Evolutionary conservation across 2,797 vertebrate genomes (phyloP), one percentile per base, ranked within the genome.

Genomic region (Steatocranus sp.): DNA sequence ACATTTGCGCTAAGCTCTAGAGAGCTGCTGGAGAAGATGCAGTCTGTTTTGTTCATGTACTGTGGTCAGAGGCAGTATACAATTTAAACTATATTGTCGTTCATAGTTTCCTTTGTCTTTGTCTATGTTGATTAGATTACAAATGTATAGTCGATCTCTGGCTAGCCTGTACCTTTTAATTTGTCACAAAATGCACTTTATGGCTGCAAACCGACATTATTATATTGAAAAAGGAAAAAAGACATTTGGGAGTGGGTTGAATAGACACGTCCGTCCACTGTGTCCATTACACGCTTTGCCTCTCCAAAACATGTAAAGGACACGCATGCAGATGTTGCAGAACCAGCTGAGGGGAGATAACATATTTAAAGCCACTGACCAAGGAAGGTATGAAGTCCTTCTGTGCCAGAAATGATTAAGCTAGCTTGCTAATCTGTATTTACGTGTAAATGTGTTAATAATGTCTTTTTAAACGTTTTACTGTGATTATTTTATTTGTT

Each of bases 1-100:
- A 91, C 84, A 92, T 80, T 90, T 77, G 58, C 82, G 78, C 86
- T 87, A 90, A 85, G 83, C 88, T 86, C 81, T n/a, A 79, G 86
- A 82, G 90, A 86, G 83, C 76, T 53, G 84, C 87, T 68, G 75
- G 68, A 76, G 54, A 79, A 87, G 83, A 91, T 78, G 83, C 75
- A 68, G 81, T 84, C 81, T 79, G 77, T 83, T 85, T 80, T 87
- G 74, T 85, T 85, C 27, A 34, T 66, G 80, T 77, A 74, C 73
- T 75, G 27, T 68, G 77, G 34, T 66, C 46, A 91, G 88, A 89
- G 80, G 79, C 78, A 73, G 66, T 8, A 25, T 84, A 51, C 30
- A 63, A 74, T 79, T 83, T 51, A 48, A 78, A 84, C 63, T 46
- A 23, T 12, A 53, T 80, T 87, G 80, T 66, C 49, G 30, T 49